Conservation (phyloP, 2,797 vertebrate genomes). For the Etheostoma nigrum region DNA sequence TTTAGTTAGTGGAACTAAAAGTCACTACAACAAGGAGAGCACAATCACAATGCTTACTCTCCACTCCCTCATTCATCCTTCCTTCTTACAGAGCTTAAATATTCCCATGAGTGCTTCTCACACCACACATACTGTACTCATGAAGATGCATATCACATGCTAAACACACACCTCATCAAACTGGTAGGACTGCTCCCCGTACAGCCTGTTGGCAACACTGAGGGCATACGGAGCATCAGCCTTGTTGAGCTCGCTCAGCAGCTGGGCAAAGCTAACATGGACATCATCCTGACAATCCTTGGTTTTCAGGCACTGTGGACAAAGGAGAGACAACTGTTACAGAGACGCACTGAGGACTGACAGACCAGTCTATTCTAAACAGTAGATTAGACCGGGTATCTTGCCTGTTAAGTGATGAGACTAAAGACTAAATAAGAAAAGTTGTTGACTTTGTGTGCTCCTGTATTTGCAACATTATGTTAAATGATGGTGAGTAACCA, state of each 20-base stretch:
- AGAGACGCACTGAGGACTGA: background rate
- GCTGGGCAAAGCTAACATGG: conserved; percentile 67
- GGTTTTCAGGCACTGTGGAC: conserved; percentile 79
- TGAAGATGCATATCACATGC: fast-evolving
- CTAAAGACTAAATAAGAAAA: background rate
- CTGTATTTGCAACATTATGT: background rate
- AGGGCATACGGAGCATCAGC: no score
- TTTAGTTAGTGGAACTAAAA: background rate
- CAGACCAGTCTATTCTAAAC: background rate
- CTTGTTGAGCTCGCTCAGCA: conserved; percentile 84
- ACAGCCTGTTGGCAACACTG: conserved; percentile 91
- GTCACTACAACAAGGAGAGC: no score
- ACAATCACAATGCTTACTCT: no score
- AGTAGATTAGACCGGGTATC: background rate
- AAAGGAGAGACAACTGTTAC: conserved; percentile 27
- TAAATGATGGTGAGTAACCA: background rate
- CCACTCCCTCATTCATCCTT: no score
- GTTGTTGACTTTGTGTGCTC: background rate
- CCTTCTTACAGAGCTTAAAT: no score
- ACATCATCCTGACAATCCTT: conserved; percentile 54
- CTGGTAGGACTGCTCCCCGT: conserved; percentile 87
- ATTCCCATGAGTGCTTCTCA: no score
- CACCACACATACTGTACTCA: no score
- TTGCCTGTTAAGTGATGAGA: conserved; percentile 8
- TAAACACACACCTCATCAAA: conserved; percentile 84